phyloP scores from a whole-genome alignment of 1,140 invertebrate genomes.

The Drosophila arizonae region DNA sequence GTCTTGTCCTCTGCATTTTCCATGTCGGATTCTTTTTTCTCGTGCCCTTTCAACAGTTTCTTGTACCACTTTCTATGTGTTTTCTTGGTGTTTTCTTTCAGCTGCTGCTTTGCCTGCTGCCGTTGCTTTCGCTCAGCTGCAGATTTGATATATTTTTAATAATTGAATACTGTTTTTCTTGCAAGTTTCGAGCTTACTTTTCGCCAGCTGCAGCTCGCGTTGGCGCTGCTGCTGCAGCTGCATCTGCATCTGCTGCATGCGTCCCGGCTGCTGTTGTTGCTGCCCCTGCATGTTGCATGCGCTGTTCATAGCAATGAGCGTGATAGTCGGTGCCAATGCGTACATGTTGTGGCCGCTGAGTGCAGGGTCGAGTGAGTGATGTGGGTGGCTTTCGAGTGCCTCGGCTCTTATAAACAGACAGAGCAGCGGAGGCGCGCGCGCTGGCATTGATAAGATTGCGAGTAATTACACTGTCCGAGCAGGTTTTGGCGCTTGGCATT shows the following conservation, averaged over 20 bases:
- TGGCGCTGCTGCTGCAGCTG: not conserved
- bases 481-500: conserved; percentile 17
- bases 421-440: not conserved
- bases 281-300: conserved; percentile 19
- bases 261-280: not conserved
- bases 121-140: not conserved
- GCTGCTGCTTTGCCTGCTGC: not conserved
- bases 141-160: not conserved
- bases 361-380: not conserved
- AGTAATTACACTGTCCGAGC: conserved; percentile 49
- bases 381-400: not conserved
- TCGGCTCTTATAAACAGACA: conserved; percentile 15
- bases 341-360: conserved; percentile 14
- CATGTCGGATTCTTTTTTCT: not conserved
- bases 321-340: conserved; percentile 14
- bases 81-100: not conserved
- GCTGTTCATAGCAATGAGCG: conserved; percentile 10
- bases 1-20: not conserved
- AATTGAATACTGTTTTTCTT: not conserved
- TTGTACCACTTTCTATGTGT: conserved; percentile 3
- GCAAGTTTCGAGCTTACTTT: not conserved
- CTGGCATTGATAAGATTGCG: conserved; percentile 42
- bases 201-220: not conserved
- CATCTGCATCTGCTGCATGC: conserved; percentile 1
- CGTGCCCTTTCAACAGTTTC: not conserved